phyloP scores from a whole-genome alignment of 2,888 invertebrate species.

The Fabriciana adippe region DNA sequence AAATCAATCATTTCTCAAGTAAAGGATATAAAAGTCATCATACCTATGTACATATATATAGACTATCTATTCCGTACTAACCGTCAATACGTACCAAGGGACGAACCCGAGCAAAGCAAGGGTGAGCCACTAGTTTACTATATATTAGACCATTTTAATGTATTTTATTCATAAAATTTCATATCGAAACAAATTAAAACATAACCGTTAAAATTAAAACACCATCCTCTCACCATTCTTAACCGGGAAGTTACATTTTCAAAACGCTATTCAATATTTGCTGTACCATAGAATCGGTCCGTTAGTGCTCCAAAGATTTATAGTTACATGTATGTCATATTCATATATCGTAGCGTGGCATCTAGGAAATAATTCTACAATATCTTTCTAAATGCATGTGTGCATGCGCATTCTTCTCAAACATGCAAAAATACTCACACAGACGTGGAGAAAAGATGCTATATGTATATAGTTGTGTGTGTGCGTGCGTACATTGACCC shows the following conservation, averaged over 20 bases:
- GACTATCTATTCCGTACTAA: too few relatives aligned
- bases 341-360: conserved; percentile 47
- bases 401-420: conserved; percentile 79
- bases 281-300: conserved; percentile 48
- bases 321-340: conserved; percentile 46
- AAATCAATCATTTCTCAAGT: too few relatives aligned
- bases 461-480: conserved; percentile 48
- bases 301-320: conserved; percentile 37
- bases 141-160: too few relatives aligned
- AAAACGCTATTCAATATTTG: conserved; percentile 11
- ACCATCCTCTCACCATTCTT: too few relatives aligned
- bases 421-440: conserved; percentile 80
- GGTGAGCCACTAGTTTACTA: too few relatives aligned
- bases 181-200: background rate
- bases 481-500: conserved; percentile 76
- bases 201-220: background rate
- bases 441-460: conserved; percentile 55
- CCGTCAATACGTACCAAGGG: too few relatives aligned
- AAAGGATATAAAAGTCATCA: too few relatives aligned
- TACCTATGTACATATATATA: too few relatives aligned
- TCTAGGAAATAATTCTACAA: conserved; percentile 82
- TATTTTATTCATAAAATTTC: too few relatives aligned
- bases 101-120: too few relatives aligned
- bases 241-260: background rate
- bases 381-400: conserved; percentile 74